Conservation (phyloP, 64 coral and sea anemone genomes). For the Platygyra sinensis region DNA sequence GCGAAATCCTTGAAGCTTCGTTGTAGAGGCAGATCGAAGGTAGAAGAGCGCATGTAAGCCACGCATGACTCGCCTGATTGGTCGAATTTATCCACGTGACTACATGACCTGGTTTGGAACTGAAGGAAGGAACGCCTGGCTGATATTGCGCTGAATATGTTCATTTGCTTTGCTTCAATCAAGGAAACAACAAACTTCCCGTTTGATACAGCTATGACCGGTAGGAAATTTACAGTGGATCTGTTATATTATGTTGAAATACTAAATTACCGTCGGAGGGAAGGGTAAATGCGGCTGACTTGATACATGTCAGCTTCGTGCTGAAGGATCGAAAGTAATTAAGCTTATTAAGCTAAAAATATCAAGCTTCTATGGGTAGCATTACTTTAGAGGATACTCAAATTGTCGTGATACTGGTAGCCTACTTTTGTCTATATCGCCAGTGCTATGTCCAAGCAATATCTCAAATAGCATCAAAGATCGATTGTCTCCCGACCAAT, state of each 20-base stretch:
- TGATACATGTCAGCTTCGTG: no score
- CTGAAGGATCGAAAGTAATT: not conserved
- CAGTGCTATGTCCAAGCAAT: not conserved
- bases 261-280: not conserved
- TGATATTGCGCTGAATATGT: not conserved
- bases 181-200: not conserved
- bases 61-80: constrained; percentile 31
- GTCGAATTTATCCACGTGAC: not conserved
- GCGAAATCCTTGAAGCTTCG: constrained; percentile 11
- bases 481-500: not conserved
- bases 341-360: no score
- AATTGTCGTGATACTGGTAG: not conserved
- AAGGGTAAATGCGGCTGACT: no score
- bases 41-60: constrained; percentile 38
- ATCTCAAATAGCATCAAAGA: not conserved
- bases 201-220: not conserved
- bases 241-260: not conserved
- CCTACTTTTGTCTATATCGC: not conserved
- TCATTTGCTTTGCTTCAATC: not conserved
- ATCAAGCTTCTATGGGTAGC: not conserved
- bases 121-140: not conserved
- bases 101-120: not conserved
- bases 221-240: not conserved
- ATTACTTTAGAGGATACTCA: not conserved
- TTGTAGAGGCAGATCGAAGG: constrained; percentile 14